Evolutionary conservation across 92 coral and sea anemone species (phyloP), one percentile per base, ranked within the genome.

Genomic region (Epizoanthus stellaris): DNA sequence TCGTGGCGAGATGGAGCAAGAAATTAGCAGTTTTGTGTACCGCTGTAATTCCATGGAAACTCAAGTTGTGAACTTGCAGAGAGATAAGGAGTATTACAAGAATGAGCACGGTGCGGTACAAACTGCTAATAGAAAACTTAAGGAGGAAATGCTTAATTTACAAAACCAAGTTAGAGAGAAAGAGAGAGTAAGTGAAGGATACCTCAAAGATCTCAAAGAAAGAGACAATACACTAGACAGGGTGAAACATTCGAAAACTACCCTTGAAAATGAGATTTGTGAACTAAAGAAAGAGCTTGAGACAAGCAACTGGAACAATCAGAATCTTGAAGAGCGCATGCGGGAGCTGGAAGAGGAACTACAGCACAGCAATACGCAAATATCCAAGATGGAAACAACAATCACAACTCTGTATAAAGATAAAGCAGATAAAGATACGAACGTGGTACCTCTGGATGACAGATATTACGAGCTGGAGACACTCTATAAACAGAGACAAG

Each of bases 1-100:
- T 63, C 90, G 95, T 21, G 95, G 95, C 10, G 72, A 85, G 39
- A 85, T 94, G 92, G 98, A 94, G 56, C 95, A 94, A 62, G 98
- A 94, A 42, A 92, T 94, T 8, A 92, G 95, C 86, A 86, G 92
- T 5, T 85, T 82, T 47, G 84, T 88, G 3, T 90, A 88, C 76
- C 95, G 95, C 82, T 90, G 92, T 56, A 92, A 93, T 56, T 93
- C 98, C 8, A 96, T 89, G 84, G 99, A 96, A 58, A 85, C 96
- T 5, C 98, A 96, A 81, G 85, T 96, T 49, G 87, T 93, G 40
- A 96, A 93, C 86, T 75, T 81, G 21, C 73, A 90, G 75, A 95
- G 94, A 82, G 99, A 96, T 80, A 89, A 85, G 47, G 99, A 93
- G n/a, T 98, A 96, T 82, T 96, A 74, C 92, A 96, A 94, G 90